Evolutionary conservation across 2,113 vertebrate genomes (phyloP), one percentile per base, ranked within the genome.

Genomic region (Nymphicus hollandicus): DNA sequence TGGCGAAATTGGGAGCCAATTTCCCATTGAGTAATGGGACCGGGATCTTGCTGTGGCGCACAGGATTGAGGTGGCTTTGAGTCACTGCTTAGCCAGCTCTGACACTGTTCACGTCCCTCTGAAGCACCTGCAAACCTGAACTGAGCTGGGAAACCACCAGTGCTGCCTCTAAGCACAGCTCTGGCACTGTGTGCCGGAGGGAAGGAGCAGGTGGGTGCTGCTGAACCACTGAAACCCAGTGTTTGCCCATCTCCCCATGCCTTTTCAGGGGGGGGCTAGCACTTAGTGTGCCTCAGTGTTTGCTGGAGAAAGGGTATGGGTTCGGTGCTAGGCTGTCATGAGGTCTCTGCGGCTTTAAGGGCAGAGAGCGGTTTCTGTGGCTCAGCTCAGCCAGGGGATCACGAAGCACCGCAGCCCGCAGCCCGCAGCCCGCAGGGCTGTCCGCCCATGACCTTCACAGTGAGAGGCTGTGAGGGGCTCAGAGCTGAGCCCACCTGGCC

Each of bases 21-120:
- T 96, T 96, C 94, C 96, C 89, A 0, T 95, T 96, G 95, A 91
- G 89, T 96, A 97, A 96, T 95, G 65, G 89, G 44, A 81, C 83
- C 52, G 10, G 56, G 73, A 56, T 81, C 65, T 95, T 8, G 5
- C 65, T 93, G 46, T 81, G 81, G 65, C 9, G 9, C 7, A 6
- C 23, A 1, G 60, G 79, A 80, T 77, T 93, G 81, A 91, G 86
- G 70, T 81, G 83, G 93, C 91, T 95, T 96, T 97, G 95, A 97
- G 61, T 97, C 96, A 89, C 72, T 55, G 55, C 77, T 85, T 13
- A 7, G 52, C 73, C 56, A 71, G 77, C 50, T 69, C 81, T 92
- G 91, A 92, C 6, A 2, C 60, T 0, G 0, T 74, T 92, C 91
- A 64, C 9, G 23, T 95, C 88, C 73, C 77, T 94, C 50, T 5